phyloP scores from a whole-genome alignment of 2,113 vertebrate species.

The Gracilinanus agilis region DNA sequence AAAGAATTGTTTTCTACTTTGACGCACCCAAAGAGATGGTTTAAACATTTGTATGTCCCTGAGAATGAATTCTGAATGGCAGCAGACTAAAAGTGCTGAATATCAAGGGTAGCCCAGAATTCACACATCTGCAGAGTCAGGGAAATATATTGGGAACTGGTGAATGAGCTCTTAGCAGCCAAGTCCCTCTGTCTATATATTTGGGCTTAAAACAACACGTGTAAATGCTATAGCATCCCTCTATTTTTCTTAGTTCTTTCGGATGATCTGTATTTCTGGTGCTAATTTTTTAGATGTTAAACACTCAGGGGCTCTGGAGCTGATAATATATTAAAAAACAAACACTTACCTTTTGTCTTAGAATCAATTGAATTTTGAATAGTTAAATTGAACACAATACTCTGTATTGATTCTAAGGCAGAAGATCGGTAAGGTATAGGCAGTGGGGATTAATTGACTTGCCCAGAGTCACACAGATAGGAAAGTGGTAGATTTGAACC shows the following conservation, averaged over 20 bases:
- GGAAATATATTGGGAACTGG: neutral
- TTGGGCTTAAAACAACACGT: neutral
- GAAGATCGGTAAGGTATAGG: no score
- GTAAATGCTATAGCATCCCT: neutral
- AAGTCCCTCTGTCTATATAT: neutral
- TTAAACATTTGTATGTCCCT: conserved; percentile 1
- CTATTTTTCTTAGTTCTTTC: neutral
- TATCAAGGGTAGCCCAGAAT: conserved; percentile 4
- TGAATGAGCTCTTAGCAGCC: neutral
- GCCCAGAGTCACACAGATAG: no score
- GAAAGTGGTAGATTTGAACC: no score
- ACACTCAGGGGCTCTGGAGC: neutral
- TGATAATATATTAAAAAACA: neutral
- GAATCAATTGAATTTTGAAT: no score
- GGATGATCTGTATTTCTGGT: neutral
- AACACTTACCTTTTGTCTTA: no score
- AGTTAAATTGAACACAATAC: no score
- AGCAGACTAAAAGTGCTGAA: neutral
- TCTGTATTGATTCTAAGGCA: no score
- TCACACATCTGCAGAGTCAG: neutral
- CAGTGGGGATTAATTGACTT: no score
- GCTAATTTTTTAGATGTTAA: neutral
- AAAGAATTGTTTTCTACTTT: conserved; percentile 6
- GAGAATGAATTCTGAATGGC: conserved; percentile 7
- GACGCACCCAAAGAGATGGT: neutral